Conservation (phyloP, 2,888 invertebrate genomes). For the Perizoma flavofasciatum region DNA sequence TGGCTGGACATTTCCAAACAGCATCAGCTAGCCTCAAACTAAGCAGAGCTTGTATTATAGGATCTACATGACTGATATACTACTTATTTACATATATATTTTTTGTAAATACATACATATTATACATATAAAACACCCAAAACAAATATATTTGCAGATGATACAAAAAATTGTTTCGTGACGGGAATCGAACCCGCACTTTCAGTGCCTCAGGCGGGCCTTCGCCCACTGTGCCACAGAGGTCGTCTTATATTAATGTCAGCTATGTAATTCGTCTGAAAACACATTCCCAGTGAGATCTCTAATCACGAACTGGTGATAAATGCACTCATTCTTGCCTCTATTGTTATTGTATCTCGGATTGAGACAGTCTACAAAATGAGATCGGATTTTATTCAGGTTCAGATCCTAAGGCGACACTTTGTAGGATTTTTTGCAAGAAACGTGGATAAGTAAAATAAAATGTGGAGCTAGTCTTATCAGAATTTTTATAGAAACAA, state of each 20-base stretch:
- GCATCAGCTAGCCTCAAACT: too few species aligned
- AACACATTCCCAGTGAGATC: conserved; percentile 6
- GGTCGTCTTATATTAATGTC: conserved; percentile 4
- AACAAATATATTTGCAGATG: too few species aligned
- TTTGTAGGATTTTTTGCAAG: conserved; percentile 19
- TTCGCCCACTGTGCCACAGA: too few species aligned
- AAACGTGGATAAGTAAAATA: conserved; percentile 16
- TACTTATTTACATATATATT: too few species aligned
- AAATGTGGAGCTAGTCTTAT: conserved; percentile 11
- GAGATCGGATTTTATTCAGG: conserved; percentile 20
- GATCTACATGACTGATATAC: too few species aligned
- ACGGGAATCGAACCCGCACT: too few species aligned
- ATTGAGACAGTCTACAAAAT: conserved; percentile 23
- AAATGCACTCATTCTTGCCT: conserved; percentile 7
- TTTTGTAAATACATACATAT: too few species aligned
- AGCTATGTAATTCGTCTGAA: conserved; percentile 3
- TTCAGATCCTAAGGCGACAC: conserved; percentile 19
- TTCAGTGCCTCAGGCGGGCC: too few species aligned
- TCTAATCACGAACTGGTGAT: conserved; percentile 12
- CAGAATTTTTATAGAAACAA: conserved; percentile 9
- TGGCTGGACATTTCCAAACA: too few species aligned
- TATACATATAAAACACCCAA: too few species aligned
- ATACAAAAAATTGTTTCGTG: too few species aligned
- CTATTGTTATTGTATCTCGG: conserved; percentile 19
- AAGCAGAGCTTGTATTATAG: too few species aligned